phyloP scores from a whole-genome alignment of 2,888 invertebrate genomes.

The Leptarthrus brevirostris region DNA sequence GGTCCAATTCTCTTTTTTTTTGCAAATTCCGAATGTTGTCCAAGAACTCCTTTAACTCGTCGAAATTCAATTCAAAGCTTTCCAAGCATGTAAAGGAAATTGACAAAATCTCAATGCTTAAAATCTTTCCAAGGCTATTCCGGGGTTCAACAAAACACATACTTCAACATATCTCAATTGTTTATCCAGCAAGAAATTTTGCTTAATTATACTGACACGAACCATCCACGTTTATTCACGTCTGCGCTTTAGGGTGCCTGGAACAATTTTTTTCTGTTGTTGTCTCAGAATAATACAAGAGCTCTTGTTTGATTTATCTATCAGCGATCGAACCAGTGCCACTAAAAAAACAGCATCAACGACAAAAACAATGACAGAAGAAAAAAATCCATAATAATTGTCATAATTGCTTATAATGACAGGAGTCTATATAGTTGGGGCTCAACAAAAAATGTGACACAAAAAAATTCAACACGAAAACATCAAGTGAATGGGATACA shows the following conservation, averaged over 20 bases:
- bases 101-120: neutral
- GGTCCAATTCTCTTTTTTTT: too few species aligned
- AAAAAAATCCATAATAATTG: constrained; percentile 24
- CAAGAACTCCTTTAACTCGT: too few species aligned
- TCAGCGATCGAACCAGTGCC: constrained; percentile 4
- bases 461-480: constrained; percentile 13
- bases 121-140: neutral
- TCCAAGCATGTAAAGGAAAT: too few species aligned
- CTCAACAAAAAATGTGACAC: constrained; percentile 22
- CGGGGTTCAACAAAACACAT: neutral
- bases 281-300: neutral
- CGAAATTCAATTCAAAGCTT: too few species aligned
- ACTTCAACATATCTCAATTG: constrained; percentile 8
- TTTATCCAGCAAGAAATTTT: constrained; percentile 12
- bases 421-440: neutral
- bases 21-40: too few species aligned
- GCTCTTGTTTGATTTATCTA: constrained; percentile 28
- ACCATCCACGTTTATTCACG: constrained; percentile 34
- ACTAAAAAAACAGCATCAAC: neutral
- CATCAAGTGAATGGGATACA: neutral
- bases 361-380: constrained; percentile 34
- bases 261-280: neutral
- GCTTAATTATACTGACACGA: constrained; percentile 18
- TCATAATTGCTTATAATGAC: constrained; percentile 29
- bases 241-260: constrained; percentile 22